phyloP scores from a whole-genome alignment of 2,113 vertebrate species.

The Notiomystis cincta region DNA sequence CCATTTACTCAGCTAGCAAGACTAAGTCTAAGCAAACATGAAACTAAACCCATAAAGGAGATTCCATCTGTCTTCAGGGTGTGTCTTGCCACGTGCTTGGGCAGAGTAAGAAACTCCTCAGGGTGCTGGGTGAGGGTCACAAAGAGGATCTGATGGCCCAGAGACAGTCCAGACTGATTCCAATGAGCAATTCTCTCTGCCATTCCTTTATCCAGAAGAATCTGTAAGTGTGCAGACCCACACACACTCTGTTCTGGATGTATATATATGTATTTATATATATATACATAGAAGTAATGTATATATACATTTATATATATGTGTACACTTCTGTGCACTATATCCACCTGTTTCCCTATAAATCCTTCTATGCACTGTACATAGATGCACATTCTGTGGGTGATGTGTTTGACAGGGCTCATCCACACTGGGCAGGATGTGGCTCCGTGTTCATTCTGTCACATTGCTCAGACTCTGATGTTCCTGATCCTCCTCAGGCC shows the following conservation, averaged over 20 bases:
- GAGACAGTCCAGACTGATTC: background rate
- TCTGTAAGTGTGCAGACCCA: background rate
- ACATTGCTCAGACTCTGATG: background rate
- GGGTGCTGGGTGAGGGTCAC: background rate
- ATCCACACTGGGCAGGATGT: background rate
- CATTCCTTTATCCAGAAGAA: background rate
- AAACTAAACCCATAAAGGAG: background rate
- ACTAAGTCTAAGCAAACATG: background rate
- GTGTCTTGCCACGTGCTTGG: background rate
- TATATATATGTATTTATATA: background rate
- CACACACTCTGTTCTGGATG: background rate
- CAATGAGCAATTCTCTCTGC: background rate
- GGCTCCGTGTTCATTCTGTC: background rate
- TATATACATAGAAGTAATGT: background rate
- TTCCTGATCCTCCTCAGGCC: background rate
- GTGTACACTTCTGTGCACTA: background rate
- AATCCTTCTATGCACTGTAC: no score
- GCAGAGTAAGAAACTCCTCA: background rate
- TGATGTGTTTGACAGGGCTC: background rate
- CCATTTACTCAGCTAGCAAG: background rate
- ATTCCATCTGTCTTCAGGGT: background rate
- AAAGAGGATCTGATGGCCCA: background rate
- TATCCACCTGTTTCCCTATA: no score
- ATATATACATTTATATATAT: background rate
- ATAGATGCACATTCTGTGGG: fast-evolving